A percentile compares a stretch with the other conserved stretches of the same genome.
These are phyloP conservation scores for Triplophysa bombifrons DNA, from an alignment of 2,797 vertebrate species.

Conservation along the genomic window DNA sequence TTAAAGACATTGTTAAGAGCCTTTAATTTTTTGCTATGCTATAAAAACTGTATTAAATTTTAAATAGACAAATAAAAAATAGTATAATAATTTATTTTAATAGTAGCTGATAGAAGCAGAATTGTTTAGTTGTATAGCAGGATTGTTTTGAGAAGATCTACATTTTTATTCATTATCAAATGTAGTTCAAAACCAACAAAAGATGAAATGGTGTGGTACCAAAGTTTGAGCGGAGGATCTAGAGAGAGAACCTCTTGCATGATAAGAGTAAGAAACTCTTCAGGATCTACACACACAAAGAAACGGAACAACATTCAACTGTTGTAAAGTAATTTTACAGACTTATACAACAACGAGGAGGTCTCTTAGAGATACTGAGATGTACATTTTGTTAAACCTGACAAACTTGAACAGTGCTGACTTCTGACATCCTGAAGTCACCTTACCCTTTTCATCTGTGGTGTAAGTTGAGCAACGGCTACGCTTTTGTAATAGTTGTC, in stretches of 20 bases:
- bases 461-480: slow-evolving; percentile 85
- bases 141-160: too few relatives aligned
- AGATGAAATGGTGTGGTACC: neutral
- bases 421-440: neutral
- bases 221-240: slow-evolving; percentile 86
- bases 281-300: slow-evolving; percentile 79
- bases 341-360: too few relatives aligned
- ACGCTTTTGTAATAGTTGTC: slow-evolving; percentile 81
- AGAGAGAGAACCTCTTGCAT: slow-evolving; percentile 86
- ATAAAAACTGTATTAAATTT: too few relatives aligned
- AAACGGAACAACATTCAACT: too few relatives aligned
- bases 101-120: too few relatives aligned
- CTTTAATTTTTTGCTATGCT: too few relatives aligned
- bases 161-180: neutral
- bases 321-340: too few relatives aligned
- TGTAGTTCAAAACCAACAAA: neutral
- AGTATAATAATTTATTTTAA: neutral
- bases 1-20: too few relatives aligned
- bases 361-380: neutral
- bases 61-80: neutral
- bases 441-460: slow-evolving; percentile 86
- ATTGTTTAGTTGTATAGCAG: too few relatives aligned
- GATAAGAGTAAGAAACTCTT: slow-evolving; percentile 89
- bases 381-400: slow-evolving; percentile 25
- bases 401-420: neutral